Evolutionary conservation across 2,797 vertebrate species (phyloP).

Genomic region (Enteromius anoplus): DNA sequence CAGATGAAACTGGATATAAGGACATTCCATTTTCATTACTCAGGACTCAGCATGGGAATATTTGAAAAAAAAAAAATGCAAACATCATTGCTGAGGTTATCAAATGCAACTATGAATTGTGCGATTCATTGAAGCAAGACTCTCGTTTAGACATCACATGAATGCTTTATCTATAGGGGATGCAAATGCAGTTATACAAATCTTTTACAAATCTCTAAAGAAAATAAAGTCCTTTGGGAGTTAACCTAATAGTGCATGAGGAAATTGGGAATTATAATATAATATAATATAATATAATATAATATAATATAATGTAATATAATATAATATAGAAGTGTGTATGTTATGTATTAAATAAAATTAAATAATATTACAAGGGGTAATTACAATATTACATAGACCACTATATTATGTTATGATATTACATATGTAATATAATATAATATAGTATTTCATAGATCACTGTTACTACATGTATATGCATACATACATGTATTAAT

Average conservation of each 20-base stretch:
- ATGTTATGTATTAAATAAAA: too few species aligned
- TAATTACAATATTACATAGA: neutral
- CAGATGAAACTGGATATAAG: slow-evolving; percentile 4
- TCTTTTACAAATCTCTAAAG: neutral
- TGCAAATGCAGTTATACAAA: neutral
- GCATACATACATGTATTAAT: too few species aligned
- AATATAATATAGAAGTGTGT: neutral
- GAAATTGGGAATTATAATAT: neutral
- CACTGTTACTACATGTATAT: too few species aligned
- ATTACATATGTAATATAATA: too few species aligned
- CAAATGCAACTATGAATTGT: slow-evolving; percentile 19
- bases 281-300: neutral
- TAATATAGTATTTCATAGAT: too few species aligned
- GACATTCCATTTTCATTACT: slow-evolving; percentile 16
- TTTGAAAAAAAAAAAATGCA: slow-evolving; percentile 38
- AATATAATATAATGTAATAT: neutral
- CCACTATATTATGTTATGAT: too few species aligned
- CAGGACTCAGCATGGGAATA: slow-evolving; percentile 1
- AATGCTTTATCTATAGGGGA: neutral
- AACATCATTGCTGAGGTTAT: slow-evolving; percentile 19
- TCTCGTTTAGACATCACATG: neutral
- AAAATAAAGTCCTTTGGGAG: neutral
- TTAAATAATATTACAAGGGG: too few species aligned
- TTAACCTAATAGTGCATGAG: neutral
- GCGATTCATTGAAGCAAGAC: neutral